Conservation (phyloP, 2,797 vertebrate genomes). For the Bovichtus variegatus region DNA sequence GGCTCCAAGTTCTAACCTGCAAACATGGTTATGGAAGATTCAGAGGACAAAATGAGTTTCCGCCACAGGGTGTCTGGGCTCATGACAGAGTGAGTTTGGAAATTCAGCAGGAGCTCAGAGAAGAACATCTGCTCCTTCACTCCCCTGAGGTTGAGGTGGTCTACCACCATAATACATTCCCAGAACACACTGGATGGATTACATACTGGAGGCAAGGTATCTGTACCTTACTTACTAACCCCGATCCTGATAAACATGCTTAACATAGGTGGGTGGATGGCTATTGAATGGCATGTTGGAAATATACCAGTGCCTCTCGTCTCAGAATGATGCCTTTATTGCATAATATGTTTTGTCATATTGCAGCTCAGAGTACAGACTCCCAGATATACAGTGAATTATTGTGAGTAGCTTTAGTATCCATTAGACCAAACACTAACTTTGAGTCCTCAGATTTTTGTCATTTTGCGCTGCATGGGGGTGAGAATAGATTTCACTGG, state of each 20-base stretch:
- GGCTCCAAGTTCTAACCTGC: not conserved
- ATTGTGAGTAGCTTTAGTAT: not conserved
- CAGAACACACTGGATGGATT: not conserved
- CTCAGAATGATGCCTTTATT: not conserved
- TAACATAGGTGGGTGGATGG: not conserved
- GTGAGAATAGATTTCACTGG: slow-evolving; percentile 14
- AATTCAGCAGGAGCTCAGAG: not conserved
- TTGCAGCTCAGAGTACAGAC: not conserved
- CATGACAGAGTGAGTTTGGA: not conserved
- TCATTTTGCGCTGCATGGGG: not conserved
- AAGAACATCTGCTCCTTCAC: not conserved
- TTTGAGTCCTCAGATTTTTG: not conserved
- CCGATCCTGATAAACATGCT: not conserved
- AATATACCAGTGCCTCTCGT: not conserved
- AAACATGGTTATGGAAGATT: not conserved
- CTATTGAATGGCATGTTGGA: not conserved
- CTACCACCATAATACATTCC: too few species aligned
- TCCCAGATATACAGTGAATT: not conserved
- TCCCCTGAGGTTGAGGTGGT: not conserved
- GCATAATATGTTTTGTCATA: not conserved
- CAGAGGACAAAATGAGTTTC: not conserved
- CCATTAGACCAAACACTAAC: slow-evolving; percentile 3
- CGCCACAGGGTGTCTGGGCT: not conserved
- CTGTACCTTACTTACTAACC: not conserved
- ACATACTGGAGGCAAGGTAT: not conserved